These are phyloP conservation scores for Luperina testacea DNA, from an alignment of 2,888 invertebrate genomes.

Conservation along the genomic window DNA sequence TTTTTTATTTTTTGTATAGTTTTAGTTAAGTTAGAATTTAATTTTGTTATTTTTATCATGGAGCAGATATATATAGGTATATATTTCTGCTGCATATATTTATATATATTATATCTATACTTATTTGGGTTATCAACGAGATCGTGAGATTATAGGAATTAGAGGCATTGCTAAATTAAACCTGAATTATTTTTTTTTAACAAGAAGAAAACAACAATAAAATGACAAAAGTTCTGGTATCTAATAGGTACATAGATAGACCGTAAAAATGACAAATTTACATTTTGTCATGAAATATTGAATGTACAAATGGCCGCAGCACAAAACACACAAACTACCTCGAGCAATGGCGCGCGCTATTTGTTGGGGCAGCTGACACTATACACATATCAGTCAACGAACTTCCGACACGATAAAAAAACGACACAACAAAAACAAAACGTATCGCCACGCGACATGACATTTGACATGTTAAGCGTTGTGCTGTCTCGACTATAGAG, in stretches of 20 bases:
- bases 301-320: not conserved
- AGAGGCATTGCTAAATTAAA: not conserved
- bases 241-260: not conserved
- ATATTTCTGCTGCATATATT: too few relatives aligned
- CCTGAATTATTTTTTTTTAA: not conserved
- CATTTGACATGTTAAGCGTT: constrained; percentile 12
- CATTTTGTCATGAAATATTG: not conserved
- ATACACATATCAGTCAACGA: constrained; percentile 33
- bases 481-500: constrained; percentile 10
- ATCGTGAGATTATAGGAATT: not conserved
- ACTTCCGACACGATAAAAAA: not conserved
- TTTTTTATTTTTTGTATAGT: too few relatives aligned
- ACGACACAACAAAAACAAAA: not conserved
- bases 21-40: too few relatives aligned
- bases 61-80: not conserved
- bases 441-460: constrained; percentile 18
- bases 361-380: not conserved
- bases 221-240: not conserved
- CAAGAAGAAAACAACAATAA: not conserved
- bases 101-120: too few relatives aligned
- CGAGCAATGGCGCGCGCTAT: not conserved
- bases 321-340: constrained; percentile 5
- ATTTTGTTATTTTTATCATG: too few relatives aligned
- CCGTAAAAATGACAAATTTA: not conserved
- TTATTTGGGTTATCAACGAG: not conserved